These are phyloP conservation scores for Dinocampus coccinellae DNA, from an alignment of 2,888 invertebrate species.

Conservation along the genomic window DNA sequence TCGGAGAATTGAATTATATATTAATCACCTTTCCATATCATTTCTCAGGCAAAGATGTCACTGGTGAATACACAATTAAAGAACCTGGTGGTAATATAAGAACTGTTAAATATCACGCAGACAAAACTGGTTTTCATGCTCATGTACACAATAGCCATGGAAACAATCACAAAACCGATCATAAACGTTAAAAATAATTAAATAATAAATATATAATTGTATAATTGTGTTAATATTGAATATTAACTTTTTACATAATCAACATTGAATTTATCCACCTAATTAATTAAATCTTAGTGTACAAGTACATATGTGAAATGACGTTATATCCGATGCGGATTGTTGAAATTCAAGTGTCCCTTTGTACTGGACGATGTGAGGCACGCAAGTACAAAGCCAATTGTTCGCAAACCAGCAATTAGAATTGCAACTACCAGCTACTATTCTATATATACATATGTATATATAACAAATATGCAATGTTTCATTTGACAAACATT, in stretches of 20 bases:
- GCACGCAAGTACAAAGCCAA: slow-evolving; percentile 16
- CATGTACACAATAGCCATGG: slow-evolving; percentile 65
- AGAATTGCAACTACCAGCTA: slow-evolving; percentile 27
- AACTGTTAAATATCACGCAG: slow-evolving; percentile 77
- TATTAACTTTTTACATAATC: too few species aligned
- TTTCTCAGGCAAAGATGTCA: slow-evolving; percentile 80
- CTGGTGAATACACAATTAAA: slow-evolving; percentile 77
- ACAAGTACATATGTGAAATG: background rate
- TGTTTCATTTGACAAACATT: background rate
- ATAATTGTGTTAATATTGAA: background rate
- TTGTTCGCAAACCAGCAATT: slow-evolving; percentile 35
- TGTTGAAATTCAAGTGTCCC: slow-evolving; percentile 22
- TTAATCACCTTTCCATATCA: slow-evolving; percentile 15
- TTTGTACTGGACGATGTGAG: slow-evolving; percentile 27
- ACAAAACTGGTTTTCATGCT: slow-evolving; percentile 76
- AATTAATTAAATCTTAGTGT: background rate
- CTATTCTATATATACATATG: background rate
- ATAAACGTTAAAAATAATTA: slow-evolving; percentile 40
- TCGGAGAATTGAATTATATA: too few species aligned
- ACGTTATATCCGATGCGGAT: background rate
- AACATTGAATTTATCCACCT: background rate
- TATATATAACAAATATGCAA: background rate
- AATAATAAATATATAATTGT: slow-evolving; percentile 4
- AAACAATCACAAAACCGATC: slow-evolving; percentile 45
- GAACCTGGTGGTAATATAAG: slow-evolving; percentile 77